Base-by-base conservation (phyloP, 92 coral and sea anemone species). In the Phenganax stokvisi region DNA sequence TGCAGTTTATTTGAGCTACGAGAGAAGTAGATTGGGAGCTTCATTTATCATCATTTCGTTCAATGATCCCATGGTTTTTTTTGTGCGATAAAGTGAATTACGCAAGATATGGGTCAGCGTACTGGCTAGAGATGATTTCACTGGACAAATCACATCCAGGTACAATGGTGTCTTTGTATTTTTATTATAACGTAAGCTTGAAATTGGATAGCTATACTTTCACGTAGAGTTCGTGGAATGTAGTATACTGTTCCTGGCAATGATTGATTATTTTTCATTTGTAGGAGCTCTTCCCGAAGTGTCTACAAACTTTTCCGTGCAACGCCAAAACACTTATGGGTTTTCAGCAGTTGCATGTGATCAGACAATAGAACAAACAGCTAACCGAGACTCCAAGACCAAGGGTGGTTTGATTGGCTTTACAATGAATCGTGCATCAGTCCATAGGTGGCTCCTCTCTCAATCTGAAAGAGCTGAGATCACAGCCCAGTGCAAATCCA, bases 11-110 rank as follows among this genome's bases (percentile, higher is more conserved):
- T 27, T 0, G 74, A 29, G 74, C 52, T 6, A 69, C 74, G 6
- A 69, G 74, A 29, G 52, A 69, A 29, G 54, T 69, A 27, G 17
- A 69, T 16, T 69, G 74, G 74, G 29, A 69, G 7, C 74, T 69
- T 20, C 74, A 69, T 47, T 69, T 69, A 15, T 7, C 13, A 47
- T 20, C 52, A 29, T 69, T 69, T 29, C 10, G 74, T 17, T 29
- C 74, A 11, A 69, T 69, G 74, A 20, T 20, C 25, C 25, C 25
- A 20, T 20, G 25, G 25, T 20, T 20, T 20, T 20, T 20, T 20
- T 20, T 0, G 25, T 20, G 25, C 25, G 25, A 20, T 20, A 20
- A 20, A 20, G 25, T 20, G 25, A 20, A 20, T 20, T 20, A 20
- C 25, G 25, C 25, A 20, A 20, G 25, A 20, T 20, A 20, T 20